phyloP scores from a whole-genome alignment of 2,797 vertebrate species.

The Carcharodon carcharias region DNA sequence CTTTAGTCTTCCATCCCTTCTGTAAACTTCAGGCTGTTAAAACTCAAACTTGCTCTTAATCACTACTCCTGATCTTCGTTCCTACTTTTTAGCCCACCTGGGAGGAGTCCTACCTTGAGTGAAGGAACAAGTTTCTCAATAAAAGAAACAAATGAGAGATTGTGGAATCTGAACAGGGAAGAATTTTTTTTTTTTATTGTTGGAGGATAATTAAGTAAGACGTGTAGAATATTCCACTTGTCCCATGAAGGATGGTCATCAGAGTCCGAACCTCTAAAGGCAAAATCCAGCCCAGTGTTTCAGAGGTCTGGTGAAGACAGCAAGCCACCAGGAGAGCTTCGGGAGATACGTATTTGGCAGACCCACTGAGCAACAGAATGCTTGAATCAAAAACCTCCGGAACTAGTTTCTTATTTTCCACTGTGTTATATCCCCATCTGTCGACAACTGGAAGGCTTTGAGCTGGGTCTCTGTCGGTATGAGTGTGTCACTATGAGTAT shows the following conservation, averaged over 20 bases:
- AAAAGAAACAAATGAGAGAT: neutral
- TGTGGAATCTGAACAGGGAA: neutral
- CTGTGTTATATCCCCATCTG: neutral
- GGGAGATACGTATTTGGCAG: neutral
- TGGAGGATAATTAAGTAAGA: neutral
- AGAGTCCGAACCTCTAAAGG: no score
- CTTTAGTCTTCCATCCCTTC: neutral
- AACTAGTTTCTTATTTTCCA: neutral
- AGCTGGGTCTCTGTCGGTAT: neutral
- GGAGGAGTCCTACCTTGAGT: neutral
- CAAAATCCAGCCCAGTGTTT: no score
- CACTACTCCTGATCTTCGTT: neutral
- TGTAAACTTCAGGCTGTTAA: neutral
- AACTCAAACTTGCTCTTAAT: neutral
- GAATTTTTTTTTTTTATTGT: neutral
- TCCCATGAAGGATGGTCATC: neutral
- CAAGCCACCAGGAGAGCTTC: neutral
- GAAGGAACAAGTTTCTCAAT: neutral
- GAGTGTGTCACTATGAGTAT: neutral
- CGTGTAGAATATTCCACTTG: neutral
- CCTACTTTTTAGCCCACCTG: neutral
- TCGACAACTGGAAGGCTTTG: neutral
- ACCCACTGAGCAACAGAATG: neutral
- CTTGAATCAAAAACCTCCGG: neutral
- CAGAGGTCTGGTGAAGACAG: neutral